Evolutionary conservation across 2,888 invertebrate species (phyloP).

Genomic region (Clitarchus hookeri): DNA sequence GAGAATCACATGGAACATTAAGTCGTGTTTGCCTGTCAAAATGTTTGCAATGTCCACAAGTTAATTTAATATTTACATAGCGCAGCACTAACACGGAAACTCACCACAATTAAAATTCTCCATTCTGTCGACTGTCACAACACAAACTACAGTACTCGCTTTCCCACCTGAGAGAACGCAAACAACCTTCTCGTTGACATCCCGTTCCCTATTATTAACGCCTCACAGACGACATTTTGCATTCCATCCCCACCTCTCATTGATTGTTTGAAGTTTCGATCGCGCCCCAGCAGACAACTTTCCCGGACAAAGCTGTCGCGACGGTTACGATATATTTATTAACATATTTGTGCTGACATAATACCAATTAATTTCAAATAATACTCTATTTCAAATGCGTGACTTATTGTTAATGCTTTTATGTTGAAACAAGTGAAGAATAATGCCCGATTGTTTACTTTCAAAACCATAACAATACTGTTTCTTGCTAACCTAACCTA

Average conservation of each 20-base stretch:
- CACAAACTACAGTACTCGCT: neutral
- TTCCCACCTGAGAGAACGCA: neutral
- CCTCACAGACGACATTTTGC: neutral
- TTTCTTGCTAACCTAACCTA: too few relatives aligned
- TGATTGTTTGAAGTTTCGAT: neutral
- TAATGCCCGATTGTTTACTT: too few relatives aligned
- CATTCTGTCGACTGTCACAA: neutral
- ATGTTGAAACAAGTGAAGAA: too few relatives aligned
- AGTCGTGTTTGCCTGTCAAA: neutral
- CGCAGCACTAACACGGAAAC: neutral
- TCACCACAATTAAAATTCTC: neutral
- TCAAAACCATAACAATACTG: too few relatives aligned
- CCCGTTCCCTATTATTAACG: neutral
- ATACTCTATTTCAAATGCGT: too few relatives aligned
- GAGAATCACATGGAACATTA: too few relatives aligned
- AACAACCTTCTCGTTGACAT: neutral
- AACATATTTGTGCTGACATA: too few relatives aligned
- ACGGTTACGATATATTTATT: too few relatives aligned
- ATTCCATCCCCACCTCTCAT: constrained; percentile 4
- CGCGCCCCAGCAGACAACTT: too few relatives aligned
- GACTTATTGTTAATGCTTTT: too few relatives aligned
- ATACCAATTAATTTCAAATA: too few relatives aligned
- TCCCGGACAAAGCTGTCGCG: too few relatives aligned
- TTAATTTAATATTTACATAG: neutral
- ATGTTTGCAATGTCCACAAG: neutral